Evolutionary conservation across 2,797 vertebrate genomes (phyloP).

Genomic region (Sylvia borin): DNA sequence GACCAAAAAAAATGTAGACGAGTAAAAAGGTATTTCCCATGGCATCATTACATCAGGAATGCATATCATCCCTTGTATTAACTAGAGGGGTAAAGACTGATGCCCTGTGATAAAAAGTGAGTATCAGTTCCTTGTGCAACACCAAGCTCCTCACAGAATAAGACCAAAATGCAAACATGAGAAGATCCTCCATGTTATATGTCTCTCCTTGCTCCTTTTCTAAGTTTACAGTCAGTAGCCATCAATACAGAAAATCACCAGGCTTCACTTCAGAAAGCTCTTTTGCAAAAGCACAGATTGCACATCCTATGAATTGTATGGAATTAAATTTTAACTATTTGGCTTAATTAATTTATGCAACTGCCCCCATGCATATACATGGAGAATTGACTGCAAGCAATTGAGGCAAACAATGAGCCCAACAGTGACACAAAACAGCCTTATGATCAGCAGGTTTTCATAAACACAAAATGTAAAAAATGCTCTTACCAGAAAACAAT

Average conservation of each 20-base stretch:
- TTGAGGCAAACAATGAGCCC: neutral
- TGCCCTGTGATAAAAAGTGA: neutral
- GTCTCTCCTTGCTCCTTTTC: neutral
- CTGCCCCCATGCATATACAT: neutral
- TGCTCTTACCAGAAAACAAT: neutral
- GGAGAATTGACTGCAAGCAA: neutral
- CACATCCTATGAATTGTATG: neutral
- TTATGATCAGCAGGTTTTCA: neutral
- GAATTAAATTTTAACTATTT: conserved; percentile 14
- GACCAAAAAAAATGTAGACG: neutral
- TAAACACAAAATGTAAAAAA: neutral
- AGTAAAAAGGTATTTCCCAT: neutral
- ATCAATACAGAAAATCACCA: neutral
- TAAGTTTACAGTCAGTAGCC: neutral
- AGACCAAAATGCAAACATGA: neutral
- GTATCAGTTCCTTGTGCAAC: neutral
- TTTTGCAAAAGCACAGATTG: neutral
- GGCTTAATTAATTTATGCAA: conserved; percentile 24
- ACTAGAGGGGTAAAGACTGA: neutral
- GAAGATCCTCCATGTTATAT: neutral
- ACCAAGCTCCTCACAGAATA: neutral
- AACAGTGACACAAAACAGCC: neutral
- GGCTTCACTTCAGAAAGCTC: neutral
- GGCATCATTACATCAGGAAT: neutral
- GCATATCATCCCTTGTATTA: neutral